Evolutionary conservation across 2,113 vertebrate genomes (phyloP).

Genomic region (Microcebus griseorufus): DNA sequence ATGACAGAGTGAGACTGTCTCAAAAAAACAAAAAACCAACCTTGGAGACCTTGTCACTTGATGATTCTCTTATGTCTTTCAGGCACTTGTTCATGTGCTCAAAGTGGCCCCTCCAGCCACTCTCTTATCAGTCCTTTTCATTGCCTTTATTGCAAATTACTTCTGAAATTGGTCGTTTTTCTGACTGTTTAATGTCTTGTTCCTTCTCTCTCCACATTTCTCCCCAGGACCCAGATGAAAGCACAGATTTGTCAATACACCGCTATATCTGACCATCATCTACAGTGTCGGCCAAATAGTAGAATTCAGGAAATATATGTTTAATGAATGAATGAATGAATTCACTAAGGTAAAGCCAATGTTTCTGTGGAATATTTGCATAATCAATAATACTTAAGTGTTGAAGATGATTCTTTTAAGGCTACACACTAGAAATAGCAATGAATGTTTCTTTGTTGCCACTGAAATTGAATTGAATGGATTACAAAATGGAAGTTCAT

Average conservation of each 20-base stretch:
- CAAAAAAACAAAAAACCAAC: too few relatives aligned
- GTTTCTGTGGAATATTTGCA: background rate
- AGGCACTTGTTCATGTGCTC: background rate
- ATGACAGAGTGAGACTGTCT: too few relatives aligned
- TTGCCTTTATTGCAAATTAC: background rate
- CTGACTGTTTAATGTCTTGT: background rate
- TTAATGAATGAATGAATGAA: background rate
- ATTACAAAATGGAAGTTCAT: background rate
- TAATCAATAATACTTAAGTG: background rate
- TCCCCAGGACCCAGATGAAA: background rate
- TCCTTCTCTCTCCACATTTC: background rate
- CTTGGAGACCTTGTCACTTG: background rate
- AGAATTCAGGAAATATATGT: background rate
- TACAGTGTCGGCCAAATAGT: background rate
- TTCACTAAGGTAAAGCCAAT: background rate
- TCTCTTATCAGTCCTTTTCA: background rate
- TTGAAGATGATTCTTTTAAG: background rate
- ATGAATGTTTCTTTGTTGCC: background rate
- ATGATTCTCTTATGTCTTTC: background rate
- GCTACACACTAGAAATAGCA: background rate
- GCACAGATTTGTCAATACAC: background rate
- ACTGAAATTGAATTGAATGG: background rate
- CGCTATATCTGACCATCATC: background rate
- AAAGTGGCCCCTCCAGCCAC: background rate
- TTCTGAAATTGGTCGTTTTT: background rate